Evolutionary conservation across 2,113 vertebrate species (phyloP), one percentile per base, ranked within the genome.

Genomic region (Grallaria varia): DNA sequence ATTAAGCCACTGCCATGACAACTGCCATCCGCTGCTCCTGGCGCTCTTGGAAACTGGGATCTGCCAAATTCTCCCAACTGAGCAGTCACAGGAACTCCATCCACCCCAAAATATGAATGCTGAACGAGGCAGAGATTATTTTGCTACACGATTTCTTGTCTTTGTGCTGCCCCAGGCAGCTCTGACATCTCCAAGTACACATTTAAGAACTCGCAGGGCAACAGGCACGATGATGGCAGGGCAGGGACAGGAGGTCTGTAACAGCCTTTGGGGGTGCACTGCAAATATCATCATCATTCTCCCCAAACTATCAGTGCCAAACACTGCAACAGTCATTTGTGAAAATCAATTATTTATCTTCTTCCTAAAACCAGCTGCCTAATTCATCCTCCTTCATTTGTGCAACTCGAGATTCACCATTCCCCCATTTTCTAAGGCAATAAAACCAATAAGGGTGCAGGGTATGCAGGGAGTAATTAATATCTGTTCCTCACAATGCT

Each of bases 61-160:
- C 58, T 8, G 90, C 63, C 87, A 90, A 93, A 82, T 69, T 93
- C 93, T 95, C 60, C 90, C 90, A 93, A 68, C 93, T 89, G 92
- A 95, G 90, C 73, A 95, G 80, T 87, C 49, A 58, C 68, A 64
- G 95, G 80, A 98, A 93, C 92, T 96, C 94, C 86, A 96, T 84
- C 92, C 79, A 85, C n/a, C 88, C 84, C 60, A 84, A 96, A 93
- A 92, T 59, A 85, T 59, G 58, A 79, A 33, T 56, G 73, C 78
- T 94, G 69, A 94, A 93, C 82, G 15, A 79, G 76, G 63, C 45
- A 64, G 63, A 50, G n/a, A 16, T 58, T 64, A 31, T 78, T 92
- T 80, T 69, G 35, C 24, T 28, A 27, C 17, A 27, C 16, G 20
- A 47, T 44, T 15, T 77, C 10, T 20, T 49, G 40, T 25, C 20